Conservation (phyloP, 2,113 vertebrate genomes). For the Mixornis gularis region DNA sequence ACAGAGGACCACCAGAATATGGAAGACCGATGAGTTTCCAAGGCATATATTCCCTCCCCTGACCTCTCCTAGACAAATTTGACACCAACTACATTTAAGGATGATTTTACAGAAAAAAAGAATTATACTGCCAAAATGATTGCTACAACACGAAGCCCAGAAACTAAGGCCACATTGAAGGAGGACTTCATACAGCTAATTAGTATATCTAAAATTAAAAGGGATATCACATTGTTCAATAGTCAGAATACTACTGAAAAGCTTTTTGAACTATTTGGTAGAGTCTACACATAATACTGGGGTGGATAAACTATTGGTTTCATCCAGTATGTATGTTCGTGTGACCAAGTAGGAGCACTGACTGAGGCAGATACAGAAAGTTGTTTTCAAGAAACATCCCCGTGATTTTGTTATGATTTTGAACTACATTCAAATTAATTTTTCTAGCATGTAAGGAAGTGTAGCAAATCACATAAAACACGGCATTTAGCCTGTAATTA, state of each 20-base stretch:
- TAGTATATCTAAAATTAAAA: not conserved
- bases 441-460: not conserved
- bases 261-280: not conserved
- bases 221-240: not conserved
- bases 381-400: not conserved
- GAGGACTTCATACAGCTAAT: not conserved
- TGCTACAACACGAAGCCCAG: not conserved
- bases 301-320: not conserved
- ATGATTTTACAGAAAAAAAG: not conserved
- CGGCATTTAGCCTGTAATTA: not conserved
- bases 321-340: not conserved
- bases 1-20: not conserved
- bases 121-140: not conserved
- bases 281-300: not conserved
- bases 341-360: not conserved
- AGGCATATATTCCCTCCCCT: not conserved
- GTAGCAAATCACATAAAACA: not conserved
- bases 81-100: not conserved
- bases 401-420: not conserved
- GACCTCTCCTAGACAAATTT: not conserved
- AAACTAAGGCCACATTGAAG: not conserved
- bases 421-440: not conserved
- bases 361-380: not conserved
- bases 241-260: not conserved
- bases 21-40: accelerated